phyloP scores from a whole-genome alignment of 1,140 invertebrate genomes.

The Zaprionus taronus region DNA sequence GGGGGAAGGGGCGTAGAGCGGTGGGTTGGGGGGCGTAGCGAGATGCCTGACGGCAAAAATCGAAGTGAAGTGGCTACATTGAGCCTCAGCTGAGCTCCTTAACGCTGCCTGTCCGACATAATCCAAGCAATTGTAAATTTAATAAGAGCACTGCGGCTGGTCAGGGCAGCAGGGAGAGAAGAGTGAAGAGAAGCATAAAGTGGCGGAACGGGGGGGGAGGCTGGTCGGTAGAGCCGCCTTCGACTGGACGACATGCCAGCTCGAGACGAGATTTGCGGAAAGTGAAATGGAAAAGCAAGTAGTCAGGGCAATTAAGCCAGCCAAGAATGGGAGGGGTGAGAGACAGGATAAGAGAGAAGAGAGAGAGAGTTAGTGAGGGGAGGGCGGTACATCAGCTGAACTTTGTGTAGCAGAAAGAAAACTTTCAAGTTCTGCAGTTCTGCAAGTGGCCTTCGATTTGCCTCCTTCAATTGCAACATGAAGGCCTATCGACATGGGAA shows the following conservation, averaged over 20 bases:
- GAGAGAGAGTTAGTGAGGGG: not conserved
- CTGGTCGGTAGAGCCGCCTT: slow-evolving; percentile 1
- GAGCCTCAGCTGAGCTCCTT: slow-evolving; percentile 78
- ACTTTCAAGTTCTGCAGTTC: slow-evolving; percentile 50
- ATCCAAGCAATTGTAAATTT: slow-evolving; percentile 82
- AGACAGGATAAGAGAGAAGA: not conserved
- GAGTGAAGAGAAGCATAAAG: not conserved
- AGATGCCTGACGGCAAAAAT: slow-evolving; percentile 71
- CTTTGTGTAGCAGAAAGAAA: slow-evolving; percentile 41
- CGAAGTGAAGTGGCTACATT: slow-evolving; percentile 75
- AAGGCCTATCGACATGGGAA: not conserved
- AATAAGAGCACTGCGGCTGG: slow-evolving; percentile 57
- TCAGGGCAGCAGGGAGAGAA: not conserved
- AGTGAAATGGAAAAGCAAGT: slow-evolving; percentile 36
- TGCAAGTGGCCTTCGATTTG: slow-evolving; percentile 12
- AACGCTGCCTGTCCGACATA: slow-evolving; percentile 77
- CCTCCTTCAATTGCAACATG: slow-evolving; percentile 9
- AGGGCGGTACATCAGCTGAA: not conserved
- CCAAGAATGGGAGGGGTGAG: slow-evolving; percentile 15
- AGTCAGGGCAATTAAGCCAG: slow-evolving; percentile 67
- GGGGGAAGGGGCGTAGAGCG: not conserved
- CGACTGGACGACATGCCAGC: not conserved
- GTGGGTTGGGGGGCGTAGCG: slow-evolving; percentile 1
- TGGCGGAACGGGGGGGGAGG: not conserved
- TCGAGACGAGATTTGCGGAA: slow-evolving; percentile 25